These are phyloP conservation scores for Scaptomyza caliginosa DNA, from an alignment of 2,888 invertebrate species.

Conservation along the genomic window DNA sequence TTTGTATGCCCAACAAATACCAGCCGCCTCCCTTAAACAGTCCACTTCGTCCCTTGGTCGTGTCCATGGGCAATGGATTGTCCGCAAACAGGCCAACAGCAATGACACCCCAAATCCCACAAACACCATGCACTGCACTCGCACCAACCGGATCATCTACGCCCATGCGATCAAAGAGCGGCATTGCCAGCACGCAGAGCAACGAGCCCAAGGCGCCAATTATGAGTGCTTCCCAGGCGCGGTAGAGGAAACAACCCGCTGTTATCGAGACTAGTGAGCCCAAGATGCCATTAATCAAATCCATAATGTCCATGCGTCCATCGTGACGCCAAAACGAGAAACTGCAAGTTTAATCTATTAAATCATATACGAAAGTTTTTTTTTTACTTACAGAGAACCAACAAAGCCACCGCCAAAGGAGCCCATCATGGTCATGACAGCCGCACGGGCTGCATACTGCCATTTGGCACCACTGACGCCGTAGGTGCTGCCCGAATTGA, in stretches of 20 bases:
- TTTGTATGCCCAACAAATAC: slow-evolving; percentile 93
- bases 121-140: slow-evolving; percentile 93
- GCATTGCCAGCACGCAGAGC: slow-evolving; percentile 89
- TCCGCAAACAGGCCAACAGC: slow-evolving; percentile 96
- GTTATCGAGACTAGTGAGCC: slow-evolving; percentile 95
- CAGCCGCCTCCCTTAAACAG: slow-evolving; percentile 94
- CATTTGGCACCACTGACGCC: slow-evolving; percentile 92
- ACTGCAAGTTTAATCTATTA: slow-evolving; percentile 73
- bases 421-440: slow-evolving; percentile 95
- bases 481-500: slow-evolving; percentile 96
- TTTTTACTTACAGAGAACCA: slow-evolving; percentile 84
- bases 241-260: slow-evolving; percentile 93
- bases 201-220: slow-evolving; percentile 92
- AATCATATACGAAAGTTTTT: neutral
- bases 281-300: slow-evolving; percentile 94
- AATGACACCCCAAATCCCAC: slow-evolving; percentile 88
- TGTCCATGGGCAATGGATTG: slow-evolving; percentile 91
- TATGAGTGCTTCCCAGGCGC: slow-evolving; percentile 93
- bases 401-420: slow-evolving; percentile 94
- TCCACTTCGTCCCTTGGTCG: slow-evolving; percentile 91
- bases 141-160: slow-evolving; percentile 96
- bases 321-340: slow-evolving; percentile 88
- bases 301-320: slow-evolving; percentile 91
- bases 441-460: slow-evolving; percentile 95
- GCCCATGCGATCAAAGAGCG: slow-evolving; percentile 90